These are phyloP conservation scores for Petrocephalus microphthalmus DNA, from an alignment of 2,113 vertebrate species.

Conservation along the genomic window DNA sequence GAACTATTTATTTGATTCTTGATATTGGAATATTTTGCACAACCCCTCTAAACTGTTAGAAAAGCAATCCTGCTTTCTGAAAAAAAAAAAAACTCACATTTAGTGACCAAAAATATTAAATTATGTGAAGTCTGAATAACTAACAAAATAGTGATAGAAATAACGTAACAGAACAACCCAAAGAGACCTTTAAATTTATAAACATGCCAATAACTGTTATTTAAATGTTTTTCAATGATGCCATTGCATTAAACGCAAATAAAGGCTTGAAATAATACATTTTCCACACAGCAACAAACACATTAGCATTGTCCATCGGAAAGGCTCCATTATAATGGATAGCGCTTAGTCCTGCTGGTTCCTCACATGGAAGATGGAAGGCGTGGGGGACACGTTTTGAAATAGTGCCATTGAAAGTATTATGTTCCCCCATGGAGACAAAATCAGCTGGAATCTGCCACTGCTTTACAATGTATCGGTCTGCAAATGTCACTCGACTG, in stretches of 20 bases:
- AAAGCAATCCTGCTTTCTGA: not conserved
- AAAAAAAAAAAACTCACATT: not conserved
- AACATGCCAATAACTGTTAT: not conserved
- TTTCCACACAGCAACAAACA: not conserved
- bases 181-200: not conserved
- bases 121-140: not conserved
- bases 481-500: constrained; percentile 12
- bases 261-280: not conserved
- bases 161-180: not conserved
- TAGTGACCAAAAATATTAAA: not conserved
- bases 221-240: not conserved
- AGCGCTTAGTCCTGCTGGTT: not conserved
- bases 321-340: not conserved
- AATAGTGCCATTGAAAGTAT: constrained; percentile 17
- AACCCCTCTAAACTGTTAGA: not conserved
- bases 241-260: not conserved
- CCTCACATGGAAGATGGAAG: not conserved
- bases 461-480: not conserved
- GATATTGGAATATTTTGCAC: not conserved
- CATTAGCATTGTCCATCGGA: not conserved
- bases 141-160: not conserved
- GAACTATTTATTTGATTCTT: not conserved
- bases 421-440: constrained; percentile 4
- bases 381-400: not conserved
- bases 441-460: constrained; percentile 11